These are phyloP conservation scores for Acleris literana DNA, from an alignment of 2,888 invertebrate species.

Conservation along the genomic window DNA sequence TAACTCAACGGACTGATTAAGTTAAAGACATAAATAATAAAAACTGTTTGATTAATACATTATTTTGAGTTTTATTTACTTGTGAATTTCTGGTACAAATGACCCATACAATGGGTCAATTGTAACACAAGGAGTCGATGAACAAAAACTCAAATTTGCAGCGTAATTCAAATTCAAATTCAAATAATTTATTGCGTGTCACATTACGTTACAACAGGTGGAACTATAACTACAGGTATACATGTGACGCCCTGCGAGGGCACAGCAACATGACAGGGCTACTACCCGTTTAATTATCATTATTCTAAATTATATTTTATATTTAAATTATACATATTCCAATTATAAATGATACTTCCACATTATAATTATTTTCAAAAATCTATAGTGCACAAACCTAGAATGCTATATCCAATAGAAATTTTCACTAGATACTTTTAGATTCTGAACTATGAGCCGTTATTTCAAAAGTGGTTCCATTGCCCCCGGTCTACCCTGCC, in stretches of 20 bases:
- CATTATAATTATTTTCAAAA: not conserved
- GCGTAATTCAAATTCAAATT: no score
- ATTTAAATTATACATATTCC: no score
- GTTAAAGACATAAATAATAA: conserved; percentile 1
- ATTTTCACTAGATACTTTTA: not conserved
- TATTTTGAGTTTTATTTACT: not conserved
- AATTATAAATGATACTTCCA: not conserved
- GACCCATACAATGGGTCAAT: not conserved
- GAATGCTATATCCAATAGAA: not conserved
- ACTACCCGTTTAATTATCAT: no score
- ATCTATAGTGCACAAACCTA: not conserved
- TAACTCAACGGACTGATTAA: conserved; percentile 4
- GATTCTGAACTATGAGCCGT: not conserved
- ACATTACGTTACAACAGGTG: no score
- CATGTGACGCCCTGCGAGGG: no score
- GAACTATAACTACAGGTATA: no score
- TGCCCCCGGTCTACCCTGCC: conserved; percentile 5
- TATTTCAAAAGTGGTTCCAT: conserved; percentile 2
- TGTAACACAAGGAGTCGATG: no score
- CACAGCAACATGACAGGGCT: no score
- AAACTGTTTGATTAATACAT: not conserved
- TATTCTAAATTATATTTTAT: no score
- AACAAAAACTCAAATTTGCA: no score
- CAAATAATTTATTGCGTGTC: no score
- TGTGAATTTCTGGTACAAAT: not conserved